Conservation (phyloP, 2,113 vertebrate genomes). For the Rousettus leschenaultii region DNA sequence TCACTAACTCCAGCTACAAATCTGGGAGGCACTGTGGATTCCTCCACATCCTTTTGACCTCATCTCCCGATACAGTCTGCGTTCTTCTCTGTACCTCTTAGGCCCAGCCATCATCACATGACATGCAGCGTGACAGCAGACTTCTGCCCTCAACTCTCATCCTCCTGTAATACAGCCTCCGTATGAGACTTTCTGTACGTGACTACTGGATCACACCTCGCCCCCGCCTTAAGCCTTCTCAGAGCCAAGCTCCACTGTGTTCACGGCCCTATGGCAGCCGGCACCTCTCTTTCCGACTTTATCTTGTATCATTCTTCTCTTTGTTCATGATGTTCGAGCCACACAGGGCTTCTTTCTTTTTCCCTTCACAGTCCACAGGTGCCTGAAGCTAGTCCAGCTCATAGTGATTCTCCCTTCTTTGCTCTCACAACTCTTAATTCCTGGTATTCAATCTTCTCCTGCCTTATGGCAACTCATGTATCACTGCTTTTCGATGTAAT, state of each 20-base stretch:
- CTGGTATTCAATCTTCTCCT: not conserved
- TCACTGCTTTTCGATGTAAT: not conserved
- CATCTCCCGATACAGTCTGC: not conserved
- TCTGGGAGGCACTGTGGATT: not conserved
- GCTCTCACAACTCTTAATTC: not conserved
- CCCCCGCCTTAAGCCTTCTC: not conserved
- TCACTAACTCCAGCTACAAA: not conserved
- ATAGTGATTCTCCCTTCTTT: not conserved
- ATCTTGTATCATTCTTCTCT: not conserved
- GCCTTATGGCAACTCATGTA: not conserved
- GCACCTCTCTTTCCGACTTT: not conserved
- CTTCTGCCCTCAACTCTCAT: not conserved
- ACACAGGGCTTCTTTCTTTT: not conserved
- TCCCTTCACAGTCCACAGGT: not conserved
- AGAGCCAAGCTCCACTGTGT: not conserved
- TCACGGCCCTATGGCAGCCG: not conserved
- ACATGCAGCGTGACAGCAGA: not conserved
- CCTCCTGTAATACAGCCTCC: not conserved
- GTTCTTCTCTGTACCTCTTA: not conserved
- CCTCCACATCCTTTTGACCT: not conserved
- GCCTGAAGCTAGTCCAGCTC: not conserved
- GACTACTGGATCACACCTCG: not conserved
- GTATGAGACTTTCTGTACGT: not conserved
- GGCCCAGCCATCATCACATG: not conserved
- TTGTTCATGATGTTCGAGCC: not conserved